Evolutionary conservation across 1,140 invertebrate species (phyloP).

Genomic region (Wasmannia auropunctata): DNA sequence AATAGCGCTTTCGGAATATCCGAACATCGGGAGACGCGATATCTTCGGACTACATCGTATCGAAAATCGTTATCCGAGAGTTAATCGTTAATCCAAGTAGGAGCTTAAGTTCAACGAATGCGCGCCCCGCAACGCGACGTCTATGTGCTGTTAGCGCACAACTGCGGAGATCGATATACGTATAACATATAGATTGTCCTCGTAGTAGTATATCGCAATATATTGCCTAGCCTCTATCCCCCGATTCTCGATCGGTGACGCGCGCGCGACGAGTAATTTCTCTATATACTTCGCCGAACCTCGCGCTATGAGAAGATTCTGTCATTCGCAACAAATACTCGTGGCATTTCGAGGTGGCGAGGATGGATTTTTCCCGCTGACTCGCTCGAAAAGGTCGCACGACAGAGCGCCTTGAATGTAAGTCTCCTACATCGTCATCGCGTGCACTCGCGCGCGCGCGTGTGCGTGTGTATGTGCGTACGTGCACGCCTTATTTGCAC

Average conservation of each 20-base stretch:
- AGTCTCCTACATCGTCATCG: not conserved
- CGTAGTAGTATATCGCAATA: conserved; percentile 16
- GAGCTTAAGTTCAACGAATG: conserved; percentile 24
- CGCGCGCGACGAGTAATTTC: conserved; percentile 6
- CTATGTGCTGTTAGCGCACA: not conserved
- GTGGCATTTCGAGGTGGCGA: conserved; percentile 70
- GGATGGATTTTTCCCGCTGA: conserved; percentile 63
- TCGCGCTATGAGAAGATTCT: conserved; percentile 68
- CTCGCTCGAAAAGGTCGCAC: conserved; percentile 64
- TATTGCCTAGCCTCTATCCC: conserved; percentile 6
- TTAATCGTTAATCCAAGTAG: conserved; percentile 11
- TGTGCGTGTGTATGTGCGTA: not conserved
- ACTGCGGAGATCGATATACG: conserved; percentile 30
- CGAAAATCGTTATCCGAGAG: conserved; percentile 1
- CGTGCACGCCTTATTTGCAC: conserved; percentile 26
- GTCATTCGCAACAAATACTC: conserved; percentile 72
- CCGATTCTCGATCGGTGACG: conserved; percentile 50
- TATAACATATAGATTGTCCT: conserved; percentile 12
- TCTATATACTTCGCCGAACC: conserved; percentile 7
- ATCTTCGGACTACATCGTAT: not conserved
- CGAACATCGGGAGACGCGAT: not conserved
- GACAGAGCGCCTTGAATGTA: conserved; percentile 55
- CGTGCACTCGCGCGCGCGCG: not conserved
- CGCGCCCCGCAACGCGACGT: not conserved
- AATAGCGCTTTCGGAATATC: conserved; percentile 21